Evolutionary conservation across 2,113 vertebrate species (phyloP), one percentile per base, ranked within the genome.

Genomic region (Neotragus moschatus): DNA sequence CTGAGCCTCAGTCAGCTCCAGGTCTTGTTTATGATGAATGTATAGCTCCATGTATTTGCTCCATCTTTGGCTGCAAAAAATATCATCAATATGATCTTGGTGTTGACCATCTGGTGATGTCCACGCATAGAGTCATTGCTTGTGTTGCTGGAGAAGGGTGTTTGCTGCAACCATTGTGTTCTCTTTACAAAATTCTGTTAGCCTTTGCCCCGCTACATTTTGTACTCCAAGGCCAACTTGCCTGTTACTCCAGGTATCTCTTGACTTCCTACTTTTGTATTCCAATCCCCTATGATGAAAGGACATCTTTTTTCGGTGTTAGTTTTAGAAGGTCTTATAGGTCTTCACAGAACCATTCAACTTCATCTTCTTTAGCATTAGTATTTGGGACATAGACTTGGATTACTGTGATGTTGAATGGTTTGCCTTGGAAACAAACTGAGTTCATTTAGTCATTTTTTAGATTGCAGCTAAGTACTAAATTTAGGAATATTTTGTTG

Each of bases 61-160:
- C 63, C n/a, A 70, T 70, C 63, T 70, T 36, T 70, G 63, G 63
- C 63, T 36, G 17, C 63, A 70, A 70, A 36, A 36, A 70, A 11
- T 70, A 36, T 23, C 21, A 70, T 70, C n/a, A 36, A 36, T 70
- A 19, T 70, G n/a, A 70, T 70, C 21, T 70, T 0, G 0, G 4
- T 36, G n/a, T 70, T 70, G 63, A 70, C 63, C n/a, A 21, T 70
- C 17, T 36, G n/a, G 63, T 11, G n/a, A 3, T 36, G n/a, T 70
- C 17, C 8, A 36, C 0, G 0, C 2, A 0, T 21, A 70, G 2
- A 36, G n/a, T 70, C n/a, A 21, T 36, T 5, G 17, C 17, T 66
- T 36, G 17, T 70, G 63, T 70, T 70, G 63, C 36, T 70, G n/a
- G n/a, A 70, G 11, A 36, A 36, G 9, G 63, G 63, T 70, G n/a